These are phyloP conservation scores for Dufourea novaeangliae DNA, from an alignment of 1,140 invertebrate species.

Conservation along the genomic window DNA sequence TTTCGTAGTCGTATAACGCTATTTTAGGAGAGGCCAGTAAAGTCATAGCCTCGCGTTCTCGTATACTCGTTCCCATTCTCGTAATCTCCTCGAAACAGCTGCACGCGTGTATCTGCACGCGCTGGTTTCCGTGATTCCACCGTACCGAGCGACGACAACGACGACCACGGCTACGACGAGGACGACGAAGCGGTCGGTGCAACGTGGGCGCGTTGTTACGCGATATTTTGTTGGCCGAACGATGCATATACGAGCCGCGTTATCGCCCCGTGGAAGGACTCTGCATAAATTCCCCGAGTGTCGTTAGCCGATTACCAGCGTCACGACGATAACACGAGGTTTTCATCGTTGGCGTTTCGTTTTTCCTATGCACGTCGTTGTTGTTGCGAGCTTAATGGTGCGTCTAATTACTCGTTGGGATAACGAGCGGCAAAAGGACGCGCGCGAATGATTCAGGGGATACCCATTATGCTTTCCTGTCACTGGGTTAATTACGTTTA, in stretches of 20 bases:
- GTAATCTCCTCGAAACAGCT: conserved; percentile 26
- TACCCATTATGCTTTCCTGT: neutral
- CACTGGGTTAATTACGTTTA: neutral
- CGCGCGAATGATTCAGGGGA: neutral
- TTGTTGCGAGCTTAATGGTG: neutral
- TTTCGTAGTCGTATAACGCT: no score
- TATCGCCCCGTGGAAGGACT: conserved; percentile 69
- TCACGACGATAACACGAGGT: conserved; percentile 44
- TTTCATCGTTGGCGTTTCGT: conserved; percentile 12
- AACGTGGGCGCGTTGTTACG: conserved; percentile 55
- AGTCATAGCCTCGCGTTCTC: no score
- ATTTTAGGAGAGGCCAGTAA: no score
- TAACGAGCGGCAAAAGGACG: neutral
- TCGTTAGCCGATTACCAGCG: conserved; percentile 46
- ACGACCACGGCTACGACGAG: no score
- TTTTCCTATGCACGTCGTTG: neutral
- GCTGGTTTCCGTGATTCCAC: conserved; percentile 36
- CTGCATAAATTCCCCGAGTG: conserved; percentile 62
- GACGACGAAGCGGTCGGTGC: conserved; percentile 18
- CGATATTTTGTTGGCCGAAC: conserved; percentile 51
- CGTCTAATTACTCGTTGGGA: neutral
- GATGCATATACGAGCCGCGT: conserved; percentile 14
- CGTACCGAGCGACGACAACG: neutral
- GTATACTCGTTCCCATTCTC: neutral
- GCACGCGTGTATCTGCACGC: conserved; percentile 22